Evolutionary conservation across 2,797 vertebrate species (phyloP), one percentile per base, ranked within the genome.

Genomic region (Sardinella longiceps): DNA sequence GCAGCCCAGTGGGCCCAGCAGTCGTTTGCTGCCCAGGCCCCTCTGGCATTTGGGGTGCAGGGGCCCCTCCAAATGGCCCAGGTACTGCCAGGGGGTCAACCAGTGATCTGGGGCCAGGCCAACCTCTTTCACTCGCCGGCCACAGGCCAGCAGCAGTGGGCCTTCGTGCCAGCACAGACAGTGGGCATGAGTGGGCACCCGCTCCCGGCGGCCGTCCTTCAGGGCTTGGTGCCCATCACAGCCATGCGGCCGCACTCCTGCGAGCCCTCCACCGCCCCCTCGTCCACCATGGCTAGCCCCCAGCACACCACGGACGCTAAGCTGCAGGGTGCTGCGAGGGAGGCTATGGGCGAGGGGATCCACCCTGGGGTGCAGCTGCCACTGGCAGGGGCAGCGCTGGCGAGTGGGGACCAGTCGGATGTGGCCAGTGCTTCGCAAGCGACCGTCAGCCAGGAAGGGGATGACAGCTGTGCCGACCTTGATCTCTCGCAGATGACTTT

Each of bases 1-100:
- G 97, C 98, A 0, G 97, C 98, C 0, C 98, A 98, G 94, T 99
- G 98, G 98, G 97, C 97, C 86, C 98, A 99, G 95, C 98, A 98
- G 94, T 94, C 97, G 1, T 97, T 97, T 11, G 39, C 92, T 0
- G 95, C 95, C 89, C 98, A 97, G 89, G 96, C 94, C 91, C 97
- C 97, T 86, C 93, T 99, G 91, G 97, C 97, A 89, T 97, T 99
- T 93, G 96, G 97, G 63, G 95, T 98, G 87, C 97, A 96, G 93
- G 93, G 97, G 80, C 96, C 95, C 85, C 92, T 96, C 82, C 95
- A 98, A 94, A 95, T 99, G 92, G 95, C 97, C 93, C 98, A 99
- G 96, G 97, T 99, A 91, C 97, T 99, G 92, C 97, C 97, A 3
- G 96, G 97, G 88, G 97, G 96, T 93, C 98, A 99, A 93, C 97